These are phyloP conservation scores for Menura novaehollandiae DNA, from an alignment of 2,113 vertebrate species.

Conservation along the genomic window DNA sequence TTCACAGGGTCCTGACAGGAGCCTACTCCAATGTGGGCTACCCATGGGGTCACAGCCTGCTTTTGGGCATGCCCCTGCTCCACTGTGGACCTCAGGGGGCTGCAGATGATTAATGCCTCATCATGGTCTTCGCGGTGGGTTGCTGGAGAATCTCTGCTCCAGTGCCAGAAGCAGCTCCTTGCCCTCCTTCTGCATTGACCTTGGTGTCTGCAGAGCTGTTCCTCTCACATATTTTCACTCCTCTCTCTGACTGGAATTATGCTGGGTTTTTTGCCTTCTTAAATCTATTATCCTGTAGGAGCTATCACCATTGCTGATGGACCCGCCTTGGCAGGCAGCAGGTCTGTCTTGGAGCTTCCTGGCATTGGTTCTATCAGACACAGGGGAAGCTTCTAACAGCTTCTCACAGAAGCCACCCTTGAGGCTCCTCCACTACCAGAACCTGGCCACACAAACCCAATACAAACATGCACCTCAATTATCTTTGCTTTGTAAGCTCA, in stretches of 20 bases:
- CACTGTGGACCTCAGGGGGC: background rate
- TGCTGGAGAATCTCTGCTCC: background rate
- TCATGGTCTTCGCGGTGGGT: fast-evolving
- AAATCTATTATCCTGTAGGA: background rate
- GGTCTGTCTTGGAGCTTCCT: background rate
- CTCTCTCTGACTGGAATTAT: background rate
- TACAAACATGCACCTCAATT: background rate
- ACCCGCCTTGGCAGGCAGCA: background rate
- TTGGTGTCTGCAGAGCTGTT: background rate
- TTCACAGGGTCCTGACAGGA: background rate
- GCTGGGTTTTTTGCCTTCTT: background rate
- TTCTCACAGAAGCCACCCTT: background rate
- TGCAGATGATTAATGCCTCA: background rate
- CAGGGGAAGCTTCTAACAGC: background rate
- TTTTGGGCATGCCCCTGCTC: background rate
- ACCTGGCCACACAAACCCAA: background rate
- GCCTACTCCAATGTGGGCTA: background rate
- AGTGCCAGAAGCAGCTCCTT: background rate
- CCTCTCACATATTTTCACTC: background rate
- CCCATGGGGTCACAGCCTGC: background rate
- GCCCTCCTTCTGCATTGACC: background rate
- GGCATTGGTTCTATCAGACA: background rate
- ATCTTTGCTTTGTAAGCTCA: background rate
- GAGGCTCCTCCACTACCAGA: background rate
- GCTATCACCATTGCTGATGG: background rate